A percentile compares a stretch with the other conserved stretches of the same genome.
phyloP scores from a whole-genome alignment of 1,140 invertebrate genomes.

The Bombus soroeensis region DNA sequence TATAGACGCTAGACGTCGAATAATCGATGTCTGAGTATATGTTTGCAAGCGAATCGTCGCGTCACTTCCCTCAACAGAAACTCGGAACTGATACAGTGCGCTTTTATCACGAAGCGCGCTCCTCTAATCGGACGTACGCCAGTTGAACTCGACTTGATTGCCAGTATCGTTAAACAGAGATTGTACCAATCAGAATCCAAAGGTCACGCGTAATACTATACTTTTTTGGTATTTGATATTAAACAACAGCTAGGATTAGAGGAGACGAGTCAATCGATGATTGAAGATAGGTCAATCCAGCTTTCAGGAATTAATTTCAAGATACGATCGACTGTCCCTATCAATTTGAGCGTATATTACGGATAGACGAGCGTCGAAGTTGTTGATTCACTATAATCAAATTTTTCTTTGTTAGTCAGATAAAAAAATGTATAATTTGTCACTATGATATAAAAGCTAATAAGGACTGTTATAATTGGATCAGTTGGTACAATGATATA shows the following conservation, averaged over 20 bases:
- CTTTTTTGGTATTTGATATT: not conserved
- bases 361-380: not conserved
- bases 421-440: too few species aligned
- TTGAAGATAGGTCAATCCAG: not conserved
- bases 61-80: conserved; percentile 3
- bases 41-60: too few species aligned
- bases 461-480: too few species aligned
- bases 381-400: too few species aligned
- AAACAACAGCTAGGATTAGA: not conserved
- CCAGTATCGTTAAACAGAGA: not conserved
- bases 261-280: not conserved
- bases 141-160: not conserved
- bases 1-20: not conserved
- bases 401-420: too few species aligned
- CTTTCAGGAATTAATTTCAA: not conserved
- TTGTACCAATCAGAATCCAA: not conserved
- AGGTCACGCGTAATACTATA: not conserved
- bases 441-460: too few species aligned
- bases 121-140: not conserved
- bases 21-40: not conserved
- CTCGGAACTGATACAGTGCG: conserved; percentile 3
- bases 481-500: too few species aligned
- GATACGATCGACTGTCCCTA: not conserved
- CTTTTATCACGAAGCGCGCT: not conserved
- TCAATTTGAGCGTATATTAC: not conserved